phyloP scores from a whole-genome alignment of 2,888 invertebrate species.

The Cremastinae sp. region DNA sequence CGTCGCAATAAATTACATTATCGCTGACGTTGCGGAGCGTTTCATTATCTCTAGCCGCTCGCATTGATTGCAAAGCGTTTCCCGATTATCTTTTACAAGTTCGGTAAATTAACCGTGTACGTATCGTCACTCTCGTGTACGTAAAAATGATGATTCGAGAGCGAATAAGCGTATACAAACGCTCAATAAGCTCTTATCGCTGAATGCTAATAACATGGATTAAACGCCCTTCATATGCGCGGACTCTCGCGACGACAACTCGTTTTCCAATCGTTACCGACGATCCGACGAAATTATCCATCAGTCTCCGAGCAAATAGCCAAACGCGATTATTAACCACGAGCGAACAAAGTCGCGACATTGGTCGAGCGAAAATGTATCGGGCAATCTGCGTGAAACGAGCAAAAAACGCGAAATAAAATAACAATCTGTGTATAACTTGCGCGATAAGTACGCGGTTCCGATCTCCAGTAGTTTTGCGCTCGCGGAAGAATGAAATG shows the following conservation, averaged over 20 bases:
- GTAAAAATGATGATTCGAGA: constrained; percentile 2
- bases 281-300: constrained; percentile 5
- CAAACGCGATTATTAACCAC: constrained; percentile 10
- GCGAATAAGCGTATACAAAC: background rate
- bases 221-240: constrained; percentile 39
- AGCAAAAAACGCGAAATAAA: constrained; percentile 8
- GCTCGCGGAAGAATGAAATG: constrained; percentile 2
- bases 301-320: constrained; percentile 1
- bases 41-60: background rate
- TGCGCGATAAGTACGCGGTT: background rate
- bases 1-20: constrained; percentile 29
- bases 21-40: constrained; percentile 6
- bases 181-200: constrained; percentile 47
- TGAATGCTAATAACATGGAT: constrained; percentile 37
- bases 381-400: background rate
- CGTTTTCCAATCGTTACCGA: constrained; percentile 24
- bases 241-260: constrained; percentile 16
- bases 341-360: background rate
- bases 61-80: constrained; percentile 20
- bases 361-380: background rate
- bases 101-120: background rate
- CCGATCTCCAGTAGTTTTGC: background rate
- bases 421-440: constrained; percentile 1
- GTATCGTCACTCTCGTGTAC: background rate
- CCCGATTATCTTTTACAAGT: constrained; percentile 13